Conservation (phyloP, 2,113 vertebrate species). For the Oenanthe oenanthe region DNA sequence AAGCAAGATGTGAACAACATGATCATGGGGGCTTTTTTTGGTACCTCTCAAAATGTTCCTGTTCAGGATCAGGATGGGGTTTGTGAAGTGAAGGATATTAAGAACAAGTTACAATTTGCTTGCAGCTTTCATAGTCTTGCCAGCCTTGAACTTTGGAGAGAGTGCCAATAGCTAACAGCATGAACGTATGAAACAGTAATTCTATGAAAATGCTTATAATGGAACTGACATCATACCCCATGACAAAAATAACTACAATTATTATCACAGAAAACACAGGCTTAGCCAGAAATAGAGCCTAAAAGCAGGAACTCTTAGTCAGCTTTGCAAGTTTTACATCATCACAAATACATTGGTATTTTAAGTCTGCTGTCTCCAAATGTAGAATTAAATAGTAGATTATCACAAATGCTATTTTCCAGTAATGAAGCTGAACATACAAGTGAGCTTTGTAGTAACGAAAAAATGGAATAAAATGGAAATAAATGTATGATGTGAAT, state of each 20-base stretch:
- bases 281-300: background rate
- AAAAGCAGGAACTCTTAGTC: background rate
- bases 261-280: background rate
- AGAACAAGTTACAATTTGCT: background rate
- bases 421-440: background rate
- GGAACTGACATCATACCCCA: background rate
- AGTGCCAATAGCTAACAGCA: background rate
- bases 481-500: background rate
- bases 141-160: background rate
- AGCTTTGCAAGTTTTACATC: background rate
- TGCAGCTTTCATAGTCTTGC: background rate
- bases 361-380: background rate
- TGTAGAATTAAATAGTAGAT: background rate
- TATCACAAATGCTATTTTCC: background rate
- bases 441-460: background rate
- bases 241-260: background rate
- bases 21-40: background rate
- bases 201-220: background rate
- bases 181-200: background rate
- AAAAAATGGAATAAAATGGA: background rate
- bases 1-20: slow-evolving; percentile 31
- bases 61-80: background rate
- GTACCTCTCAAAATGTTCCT: background rate
- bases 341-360: background rate
- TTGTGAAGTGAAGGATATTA: background rate